Percentiles rank a stretch among this genome's conserved stretches.
These are phyloP conservation scores for Apamea sordens DNA, from an alignment of 2,888 invertebrate genomes.

Conservation along the genomic window DNA sequence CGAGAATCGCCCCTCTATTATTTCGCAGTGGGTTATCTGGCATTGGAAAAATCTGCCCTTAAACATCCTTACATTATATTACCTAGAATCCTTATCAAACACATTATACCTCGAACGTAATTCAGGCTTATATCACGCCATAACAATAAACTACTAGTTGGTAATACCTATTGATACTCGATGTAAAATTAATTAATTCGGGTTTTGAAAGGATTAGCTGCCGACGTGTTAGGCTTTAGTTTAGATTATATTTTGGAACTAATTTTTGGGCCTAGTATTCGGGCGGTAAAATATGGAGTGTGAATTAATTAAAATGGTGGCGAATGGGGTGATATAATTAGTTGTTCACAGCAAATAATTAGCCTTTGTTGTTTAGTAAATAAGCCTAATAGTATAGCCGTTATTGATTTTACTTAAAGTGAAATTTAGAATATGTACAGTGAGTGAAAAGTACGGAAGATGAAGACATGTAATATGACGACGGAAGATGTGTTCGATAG, in stretches of 20 bases:
- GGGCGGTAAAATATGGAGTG: not conserved
- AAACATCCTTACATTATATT: not conserved
- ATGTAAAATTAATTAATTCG: constrained; percentile 54
- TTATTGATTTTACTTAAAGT: not conserved
- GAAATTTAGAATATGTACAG: not conserved
- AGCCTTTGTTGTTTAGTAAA: not conserved
- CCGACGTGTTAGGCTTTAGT: constrained; percentile 26
- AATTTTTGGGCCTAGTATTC: constrained; percentile 16
- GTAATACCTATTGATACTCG: constrained; percentile 39
- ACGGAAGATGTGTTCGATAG: too few species aligned
- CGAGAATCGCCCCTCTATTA: too few species aligned
- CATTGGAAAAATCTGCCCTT: too few species aligned
- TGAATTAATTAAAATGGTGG: constrained; percentile 13
- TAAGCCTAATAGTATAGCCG: not conserved
- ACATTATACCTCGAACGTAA: constrained; percentile 29
- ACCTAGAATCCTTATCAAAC: constrained; percentile 3
- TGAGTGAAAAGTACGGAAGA: too few species aligned
- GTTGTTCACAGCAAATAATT: not conserved
- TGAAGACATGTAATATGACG: too few species aligned
- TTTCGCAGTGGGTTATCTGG: too few species aligned
- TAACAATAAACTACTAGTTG: constrained; percentile 28
- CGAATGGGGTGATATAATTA: not conserved
- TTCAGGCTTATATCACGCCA: constrained; percentile 33
- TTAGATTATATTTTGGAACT: constrained; percentile 25
- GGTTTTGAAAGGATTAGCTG: constrained; percentile 53